Conservation (phyloP, 1,140 invertebrate genomes). For the Panagrolaimus sp. region DNA sequence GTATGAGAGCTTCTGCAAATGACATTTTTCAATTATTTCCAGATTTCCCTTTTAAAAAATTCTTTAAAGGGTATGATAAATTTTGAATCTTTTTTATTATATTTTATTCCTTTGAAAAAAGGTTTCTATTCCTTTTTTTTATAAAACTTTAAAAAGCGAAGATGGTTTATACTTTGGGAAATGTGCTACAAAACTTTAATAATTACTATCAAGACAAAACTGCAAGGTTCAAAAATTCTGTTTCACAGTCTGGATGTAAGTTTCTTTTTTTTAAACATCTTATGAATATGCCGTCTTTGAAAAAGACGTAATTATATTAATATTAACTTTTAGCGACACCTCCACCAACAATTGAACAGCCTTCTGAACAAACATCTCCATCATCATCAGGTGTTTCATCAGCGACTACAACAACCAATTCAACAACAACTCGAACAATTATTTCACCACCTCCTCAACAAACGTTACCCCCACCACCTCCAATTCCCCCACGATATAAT, state of each 20-base stretch:
- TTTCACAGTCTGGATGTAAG: conserved; percentile 9
- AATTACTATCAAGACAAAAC: conserved; percentile 46
- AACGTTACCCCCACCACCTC: background rate
- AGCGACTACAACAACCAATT: background rate
- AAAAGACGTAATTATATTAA: too few relatives aligned
- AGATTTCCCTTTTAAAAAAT: too few relatives aligned
- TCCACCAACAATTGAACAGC: background rate
- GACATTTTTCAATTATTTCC: too few relatives aligned
- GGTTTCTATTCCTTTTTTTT: too few relatives aligned
- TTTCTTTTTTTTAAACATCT: too few relatives aligned
- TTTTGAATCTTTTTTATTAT: too few relatives aligned
- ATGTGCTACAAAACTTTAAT: conserved; percentile 37
- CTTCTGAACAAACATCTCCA: background rate
- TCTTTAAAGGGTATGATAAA: too few relatives aligned
- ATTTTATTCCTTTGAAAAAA: too few relatives aligned
- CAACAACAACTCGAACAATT: background rate
- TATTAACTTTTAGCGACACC: background rate
- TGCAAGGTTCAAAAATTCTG: conserved; percentile 24
- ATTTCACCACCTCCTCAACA: background rate
- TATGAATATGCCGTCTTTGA: too few relatives aligned
- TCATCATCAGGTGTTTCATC: background rate
- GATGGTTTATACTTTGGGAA: conserved; percentile 24
- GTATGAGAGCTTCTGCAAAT: too few relatives aligned
- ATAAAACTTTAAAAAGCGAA: too few relatives aligned
- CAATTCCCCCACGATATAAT: background rate